Percentiles rank a stretch among this genome's conserved stretches.
These are phyloP conservation scores for Bombyx mandarina DNA, from an alignment of 1,140 invertebrate genomes.

Conservation along the genomic window DNA sequence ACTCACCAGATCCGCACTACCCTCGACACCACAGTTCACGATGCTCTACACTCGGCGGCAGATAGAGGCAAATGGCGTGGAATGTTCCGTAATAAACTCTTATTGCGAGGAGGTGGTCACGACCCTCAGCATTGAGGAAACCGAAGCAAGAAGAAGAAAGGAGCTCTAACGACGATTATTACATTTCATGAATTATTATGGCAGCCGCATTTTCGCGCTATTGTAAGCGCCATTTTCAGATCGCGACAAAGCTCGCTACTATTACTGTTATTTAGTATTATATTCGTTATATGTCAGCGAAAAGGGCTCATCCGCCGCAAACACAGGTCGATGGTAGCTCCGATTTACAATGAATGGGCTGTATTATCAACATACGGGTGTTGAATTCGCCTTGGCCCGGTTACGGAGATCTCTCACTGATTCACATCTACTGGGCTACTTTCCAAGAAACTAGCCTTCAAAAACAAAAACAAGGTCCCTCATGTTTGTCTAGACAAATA, in stretches of 20 bases:
- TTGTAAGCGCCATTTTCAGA: too few relatives aligned
- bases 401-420: conserved; percentile 31
- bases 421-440: conserved; percentile 21
- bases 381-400: conserved; percentile 43
- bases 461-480: conserved; percentile 36
- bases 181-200: conserved; percentile 3
- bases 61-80: too few relatives aligned
- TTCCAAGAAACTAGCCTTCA: conserved; percentile 40
- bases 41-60: too few relatives aligned
- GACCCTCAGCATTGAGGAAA: too few relatives aligned
- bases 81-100: too few relatives aligned
- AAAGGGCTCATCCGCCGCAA: neutral
- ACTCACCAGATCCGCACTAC: too few relatives aligned
- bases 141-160: neutral
- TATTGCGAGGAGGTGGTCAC: too few relatives aligned
- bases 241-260: too few relatives aligned
- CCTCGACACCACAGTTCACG: too few relatives aligned
- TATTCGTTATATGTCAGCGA: neutral
- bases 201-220: too few relatives aligned
- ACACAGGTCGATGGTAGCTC: neutral
- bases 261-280: neutral
- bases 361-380: conserved; percentile 57
- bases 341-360: conserved; percentile 27
- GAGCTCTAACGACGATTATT: conserved; percentile 26
- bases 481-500: conserved; percentile 22